Evolutionary conservation across 2,888 invertebrate genomes (phyloP).

Genomic region (Rhimphoctona megacephalus): DNA sequence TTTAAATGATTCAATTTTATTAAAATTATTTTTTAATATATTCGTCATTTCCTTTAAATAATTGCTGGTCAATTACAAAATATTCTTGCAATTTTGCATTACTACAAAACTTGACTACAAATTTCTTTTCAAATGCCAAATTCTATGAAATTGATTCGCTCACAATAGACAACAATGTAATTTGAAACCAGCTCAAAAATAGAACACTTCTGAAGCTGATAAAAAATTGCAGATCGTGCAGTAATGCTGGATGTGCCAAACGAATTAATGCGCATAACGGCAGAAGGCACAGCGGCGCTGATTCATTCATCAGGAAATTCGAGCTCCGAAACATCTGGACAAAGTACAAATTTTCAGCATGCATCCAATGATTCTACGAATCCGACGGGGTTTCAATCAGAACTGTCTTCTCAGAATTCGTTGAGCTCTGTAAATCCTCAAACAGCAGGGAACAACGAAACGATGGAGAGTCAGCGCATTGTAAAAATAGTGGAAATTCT

Average conservation of each 20-base stretch:
- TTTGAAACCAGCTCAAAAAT: not conserved
- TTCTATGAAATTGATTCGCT: not conserved
- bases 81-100: not conserved
- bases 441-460: slow-evolving; percentile 61
- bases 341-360: slow-evolving; percentile 5
- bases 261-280: not conserved
- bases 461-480: slow-evolving; percentile 5
- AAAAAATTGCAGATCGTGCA: slow-evolving; percentile 33
- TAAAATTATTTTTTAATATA: too few relatives aligned
- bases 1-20: not conserved
- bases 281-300: not conserved
- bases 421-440: slow-evolving; percentile 53
- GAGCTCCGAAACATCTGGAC: slow-evolving; percentile 9
- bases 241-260: not conserved
- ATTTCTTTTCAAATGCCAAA: not conserved
- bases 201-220: not conserved
- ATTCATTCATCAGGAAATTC: slow-evolving; percentile 13
- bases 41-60: not conserved
- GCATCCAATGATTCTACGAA: slow-evolving; percentile 71
- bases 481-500: slow-evolving; percentile 20
- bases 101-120: not conserved
- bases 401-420: slow-evolving; percentile 71
- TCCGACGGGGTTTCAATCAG: slow-evolving; percentile 66
- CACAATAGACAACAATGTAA: not conserved
- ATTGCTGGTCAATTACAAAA: not conserved